A percentile compares a stretch with the other conserved stretches of the same genome.
phyloP scores from a whole-genome alignment of 30 jellyfish, hydroid and myxozoan genomes.

The Calvadosia cruxmelitensis region DNA sequence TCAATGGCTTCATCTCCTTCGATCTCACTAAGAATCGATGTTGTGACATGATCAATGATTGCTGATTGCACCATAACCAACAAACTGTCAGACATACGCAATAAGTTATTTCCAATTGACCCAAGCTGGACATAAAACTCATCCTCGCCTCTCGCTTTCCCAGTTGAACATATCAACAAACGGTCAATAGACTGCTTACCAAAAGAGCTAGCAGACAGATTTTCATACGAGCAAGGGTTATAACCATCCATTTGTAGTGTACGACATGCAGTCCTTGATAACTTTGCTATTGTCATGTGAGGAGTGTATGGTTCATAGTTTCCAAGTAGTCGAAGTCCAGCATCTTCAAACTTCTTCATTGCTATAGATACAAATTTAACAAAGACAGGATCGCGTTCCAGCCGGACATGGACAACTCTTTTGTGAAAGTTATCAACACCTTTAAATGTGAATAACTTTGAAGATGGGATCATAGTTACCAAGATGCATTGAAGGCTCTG shows the following conservation, averaged over 20 bases:
- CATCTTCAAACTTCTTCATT: slow-evolving; percentile 58
- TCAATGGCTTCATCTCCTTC: neutral
- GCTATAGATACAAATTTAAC: slow-evolving; percentile 43
- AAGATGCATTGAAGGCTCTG: slow-evolving; percentile 38
- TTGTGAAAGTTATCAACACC: slow-evolving; percentile 59
- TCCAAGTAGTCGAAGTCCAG: slow-evolving; percentile 62
- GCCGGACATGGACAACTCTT: slow-evolving; percentile 65
- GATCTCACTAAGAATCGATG: neutral
- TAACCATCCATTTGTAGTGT: slow-evolving; percentile 13
- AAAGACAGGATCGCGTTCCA: slow-evolving; percentile 22
- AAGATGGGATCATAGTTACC: slow-evolving; percentile 68
- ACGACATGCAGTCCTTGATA: slow-evolving; percentile 65
- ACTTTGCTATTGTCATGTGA: slow-evolving; percentile 69
- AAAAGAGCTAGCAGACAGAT: slow-evolving; percentile 15
- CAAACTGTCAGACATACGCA: neutral
- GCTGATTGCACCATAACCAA: neutral
- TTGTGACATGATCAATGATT: neutral
- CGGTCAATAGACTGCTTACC: slow-evolving; percentile 58
- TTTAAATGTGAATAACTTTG: slow-evolving; percentile 13
- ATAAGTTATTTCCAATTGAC: neutral
- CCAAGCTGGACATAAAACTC: slow-evolving; percentile 45
- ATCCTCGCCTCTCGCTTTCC: slow-evolving; percentile 58
- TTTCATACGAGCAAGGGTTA: slow-evolving; percentile 36
- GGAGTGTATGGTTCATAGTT: slow-evolving; percentile 69
- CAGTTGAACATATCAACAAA: slow-evolving; percentile 61